These are phyloP conservation scores for Spilosoma lubricipeda DNA, from an alignment of 2,888 invertebrate species.

Conservation along the genomic window DNA sequence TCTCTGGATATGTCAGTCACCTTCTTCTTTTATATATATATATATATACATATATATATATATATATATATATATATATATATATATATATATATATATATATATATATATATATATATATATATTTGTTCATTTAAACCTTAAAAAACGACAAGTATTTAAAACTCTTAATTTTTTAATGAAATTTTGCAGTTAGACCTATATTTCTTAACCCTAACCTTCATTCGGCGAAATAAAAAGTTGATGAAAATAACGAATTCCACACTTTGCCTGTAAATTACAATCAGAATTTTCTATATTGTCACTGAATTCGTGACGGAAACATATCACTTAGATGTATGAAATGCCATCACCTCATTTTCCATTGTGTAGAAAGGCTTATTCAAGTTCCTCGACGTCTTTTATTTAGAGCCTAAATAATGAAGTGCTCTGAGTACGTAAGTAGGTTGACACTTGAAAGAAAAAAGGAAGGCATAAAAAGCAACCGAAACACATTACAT, in stretches of 20 bases:
- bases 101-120: too few species aligned
- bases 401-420: conserved; percentile 41
- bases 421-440: conserved; percentile 36
- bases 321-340: neutral
- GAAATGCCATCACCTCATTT: conserved; percentile 21
- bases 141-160: neutral
- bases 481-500: conserved; percentile 21
- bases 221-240: neutral
- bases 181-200: neutral
- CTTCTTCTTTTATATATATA: too few species aligned
- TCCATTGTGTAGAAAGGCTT: conserved; percentile 19
- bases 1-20: too few species aligned
- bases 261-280: neutral
- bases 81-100: too few species aligned
- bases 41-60: too few species aligned
- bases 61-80: too few species aligned
- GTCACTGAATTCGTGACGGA: neutral
- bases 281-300: neutral
- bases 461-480: conserved; percentile 25
- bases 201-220: neutral
- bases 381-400: conserved; percentile 36
- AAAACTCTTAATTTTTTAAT: too few species aligned
- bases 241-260: neutral
- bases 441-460: conserved; percentile 20
- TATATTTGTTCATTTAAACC: neutral